phyloP scores from a whole-genome alignment of 1,140 invertebrate genomes.

The Maconellicoccus hirsutus region DNA sequence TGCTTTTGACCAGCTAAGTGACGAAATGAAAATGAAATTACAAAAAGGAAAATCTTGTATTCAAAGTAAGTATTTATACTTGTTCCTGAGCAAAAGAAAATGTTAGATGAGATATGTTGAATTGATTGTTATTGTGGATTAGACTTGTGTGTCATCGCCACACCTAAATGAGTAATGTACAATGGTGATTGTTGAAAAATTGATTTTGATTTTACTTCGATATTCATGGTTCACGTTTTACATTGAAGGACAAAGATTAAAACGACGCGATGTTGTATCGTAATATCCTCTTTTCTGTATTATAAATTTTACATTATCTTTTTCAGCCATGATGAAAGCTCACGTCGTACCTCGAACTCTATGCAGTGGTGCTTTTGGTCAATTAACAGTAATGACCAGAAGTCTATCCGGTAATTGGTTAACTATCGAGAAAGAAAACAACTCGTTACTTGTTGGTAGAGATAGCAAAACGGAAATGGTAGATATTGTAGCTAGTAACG shows the following conservation, averaged over 20 bases:
- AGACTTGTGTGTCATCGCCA: too few species aligned
- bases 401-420: constrained; percentile 36
- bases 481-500: constrained; percentile 45
- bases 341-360: constrained; percentile 44
- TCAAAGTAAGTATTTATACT: constrained; percentile 27
- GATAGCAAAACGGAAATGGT: constrained; percentile 36
- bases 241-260: too few species aligned
- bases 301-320: background rate
- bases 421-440: constrained; percentile 36
- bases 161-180: too few species aligned
- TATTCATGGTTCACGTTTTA: too few species aligned
- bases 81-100: too few species aligned
- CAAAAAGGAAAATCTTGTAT: constrained; percentile 28
- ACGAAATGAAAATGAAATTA: constrained; percentile 26
- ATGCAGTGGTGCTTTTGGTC: constrained; percentile 38
- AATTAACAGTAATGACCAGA: constrained; percentile 33
- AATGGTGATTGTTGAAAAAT: too few species aligned
- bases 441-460: constrained; percentile 37
- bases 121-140: too few species aligned
- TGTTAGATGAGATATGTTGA: too few species aligned
- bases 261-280: too few species aligned
- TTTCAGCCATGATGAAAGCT: constrained; percentile 38
- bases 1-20: constrained; percentile 38
- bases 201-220: too few species aligned
- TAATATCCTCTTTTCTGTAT: background rate